Base-by-base conservation (phyloP, 2,888 invertebrate genomes). In the Pammene aurita region DNA sequence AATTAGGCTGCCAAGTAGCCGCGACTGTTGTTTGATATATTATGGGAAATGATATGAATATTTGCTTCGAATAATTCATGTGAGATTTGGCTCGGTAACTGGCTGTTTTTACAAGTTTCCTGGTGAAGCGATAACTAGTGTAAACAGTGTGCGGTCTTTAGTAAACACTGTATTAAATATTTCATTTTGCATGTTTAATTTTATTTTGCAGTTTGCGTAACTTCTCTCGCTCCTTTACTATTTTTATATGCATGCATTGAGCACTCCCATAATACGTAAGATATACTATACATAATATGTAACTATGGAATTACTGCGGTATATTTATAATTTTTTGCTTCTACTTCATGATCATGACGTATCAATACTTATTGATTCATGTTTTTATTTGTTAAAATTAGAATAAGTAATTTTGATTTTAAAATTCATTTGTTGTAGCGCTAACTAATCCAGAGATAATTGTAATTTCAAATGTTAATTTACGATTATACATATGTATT, bases 1-100 rank as follows among this genome's bases (percentile, higher is more conserved):
- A 88, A 88, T 88, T 88, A 87, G 83, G 77, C 83, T 81, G 82
- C 83, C 83, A 80, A 72, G 74, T 76, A 74, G 78, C 74, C 75
- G 79, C 80, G 82, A 80, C 76, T 80, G 83, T 82, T 85, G 82
- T 84, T 84, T 85, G 82, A 87, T 83, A 85, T 87, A 87, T 85
- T 80, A 80, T 80, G 74, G 76, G 77, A 80, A 83, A 80, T 82
- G 74, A 82, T 81, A 84, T 81, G 81, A 83, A 84, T 83, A 82
- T 82, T 74, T 76, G 66, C 63, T 72, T 73, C 71, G 71, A 72
- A 72, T 68, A 68, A 67, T 64, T 63, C 63, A 68, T 68, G 52
- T 46, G 68, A 68, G 63, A 68, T 68, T 58, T 63, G 35, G 57
- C 50, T 52, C 57, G 44, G 42, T 60, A 54, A 66, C 14, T 70